Percentiles rank a stretch among this genome's conserved stretches.
Conservation (phyloP, 2,888 invertebrate genomes). For the Eupithecia subfuscata region DNA sequence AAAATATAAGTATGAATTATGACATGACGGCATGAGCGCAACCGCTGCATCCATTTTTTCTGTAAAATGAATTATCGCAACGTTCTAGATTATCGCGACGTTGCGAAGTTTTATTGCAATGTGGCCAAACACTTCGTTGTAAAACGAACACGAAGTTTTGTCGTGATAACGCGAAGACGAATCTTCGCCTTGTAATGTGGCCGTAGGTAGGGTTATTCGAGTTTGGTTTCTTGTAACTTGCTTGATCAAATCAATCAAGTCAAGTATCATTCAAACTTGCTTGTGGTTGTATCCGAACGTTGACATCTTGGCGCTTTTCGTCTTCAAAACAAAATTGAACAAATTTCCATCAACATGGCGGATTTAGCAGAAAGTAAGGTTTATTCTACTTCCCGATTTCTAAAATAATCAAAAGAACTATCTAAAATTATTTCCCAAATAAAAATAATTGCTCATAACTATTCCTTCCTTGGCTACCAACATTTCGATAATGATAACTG, state of each 20-base stretch:
- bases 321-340: conserved; percentile 68
- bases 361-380: conserved; percentile 91
- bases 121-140: too few species aligned
- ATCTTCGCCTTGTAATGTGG: too few species aligned
- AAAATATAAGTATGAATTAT: too few species aligned
- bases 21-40: too few species aligned
- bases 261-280: conserved; percentile 4
- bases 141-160: too few species aligned
- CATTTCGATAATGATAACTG: conserved; percentile 14
- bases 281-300: conserved; percentile 23
- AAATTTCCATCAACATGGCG: conserved; percentile 88
- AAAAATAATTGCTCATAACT: conserved; percentile 10
- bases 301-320: conserved; percentile 70
- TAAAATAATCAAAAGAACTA: neutral
- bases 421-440: neutral
- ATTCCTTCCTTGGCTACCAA: conserved; percentile 3
- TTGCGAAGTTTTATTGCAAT: too few species aligned
- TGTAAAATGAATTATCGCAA: too few species aligned
- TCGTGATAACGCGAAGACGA: too few species aligned
- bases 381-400: conserved; percentile 55
- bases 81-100: too few species aligned
- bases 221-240: too few species aligned
- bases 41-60: too few species aligned
- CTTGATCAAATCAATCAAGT: neutral
- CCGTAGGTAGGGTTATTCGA: too few species aligned